phyloP scores from a whole-genome alignment of 2,888 invertebrate genomes.

The Nephrotoma flavescens region DNA sequence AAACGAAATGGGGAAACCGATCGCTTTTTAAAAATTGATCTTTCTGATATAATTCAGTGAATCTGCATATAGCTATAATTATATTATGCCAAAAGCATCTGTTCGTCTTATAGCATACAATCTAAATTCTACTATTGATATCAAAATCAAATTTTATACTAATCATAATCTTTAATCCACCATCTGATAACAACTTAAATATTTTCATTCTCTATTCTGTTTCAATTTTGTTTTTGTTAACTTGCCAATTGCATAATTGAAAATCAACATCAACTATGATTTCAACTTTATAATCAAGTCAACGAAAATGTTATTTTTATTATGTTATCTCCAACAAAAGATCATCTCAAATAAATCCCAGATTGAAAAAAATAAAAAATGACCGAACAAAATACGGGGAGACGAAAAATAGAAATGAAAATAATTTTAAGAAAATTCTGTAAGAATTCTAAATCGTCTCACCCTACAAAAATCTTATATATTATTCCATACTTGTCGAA shows the following conservation, averaged over 20 bases:
- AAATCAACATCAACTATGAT: background rate
- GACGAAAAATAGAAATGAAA: background rate
- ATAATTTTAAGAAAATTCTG: background rate
- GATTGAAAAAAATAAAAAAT: background rate
- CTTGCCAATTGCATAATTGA: background rate
- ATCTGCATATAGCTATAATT: too few species aligned
- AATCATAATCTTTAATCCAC: background rate
- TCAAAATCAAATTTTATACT: background rate
- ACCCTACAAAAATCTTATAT: background rate
- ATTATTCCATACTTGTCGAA: background rate
- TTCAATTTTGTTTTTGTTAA: background rate
- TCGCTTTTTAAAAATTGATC: too few species aligned
- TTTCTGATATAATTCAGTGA: too few species aligned
- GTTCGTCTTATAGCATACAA: too few species aligned
- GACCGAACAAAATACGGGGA: background rate
- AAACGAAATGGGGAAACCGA: too few species aligned
- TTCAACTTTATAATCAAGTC: background rate
- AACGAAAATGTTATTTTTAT: background rate
- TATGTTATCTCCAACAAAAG: background rate
- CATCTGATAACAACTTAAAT: background rate
- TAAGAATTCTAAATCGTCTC: background rate
- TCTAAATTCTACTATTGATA: too few species aligned
- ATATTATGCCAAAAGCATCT: too few species aligned
- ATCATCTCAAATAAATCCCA: background rate
- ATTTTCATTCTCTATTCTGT: background rate